Base-by-base conservation (phyloP, 2,113 vertebrate genomes). In the Rhodinocichla rosea region DNA sequence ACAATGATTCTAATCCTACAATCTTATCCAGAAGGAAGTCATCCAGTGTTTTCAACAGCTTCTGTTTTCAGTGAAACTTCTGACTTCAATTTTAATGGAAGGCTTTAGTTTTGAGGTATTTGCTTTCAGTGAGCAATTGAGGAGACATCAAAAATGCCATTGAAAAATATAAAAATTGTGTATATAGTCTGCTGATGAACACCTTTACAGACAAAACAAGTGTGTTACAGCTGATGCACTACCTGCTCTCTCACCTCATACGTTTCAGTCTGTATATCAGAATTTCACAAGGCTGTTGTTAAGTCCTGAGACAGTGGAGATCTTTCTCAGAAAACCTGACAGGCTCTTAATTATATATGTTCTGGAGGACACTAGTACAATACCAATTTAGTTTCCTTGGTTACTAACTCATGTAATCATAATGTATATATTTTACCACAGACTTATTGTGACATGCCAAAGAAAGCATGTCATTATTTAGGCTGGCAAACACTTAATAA, bases 311-410 rank as follows among this genome's bases (percentile, higher is more conserved):
- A 94, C 55, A 96, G 20, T 22, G 60, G 32, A 86, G 56, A 95
- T 92, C 60, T 77, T 90, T 79, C 83, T 74, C 91, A 94, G 89
- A 85, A 93, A 94, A 87, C 15, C 74, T 95, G 95, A 89, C 86
- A 95, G 73, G 71, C 21, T 52, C 21, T 96, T 95, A 96, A 97
- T 96, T 94, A 96, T 73, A 63, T 32, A 83, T 83, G 64, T 93
- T 76, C 39, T 92, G 53, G 17, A 89, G 81, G 80, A 87, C 69
- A 77, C 16, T 73, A 15, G 62, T 88, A 87, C 44, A 81, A 80
- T n/a, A 63, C 37, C 65, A 75, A 82, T 94, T 94, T 42, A 82
- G 53, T 96, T 95, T 67, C 49, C 80, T 90, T 94, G 85, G 62
- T 93, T 97, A 96, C 92, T 92, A 88, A 89, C 44, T 83, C 79